These are phyloP conservation scores for Cyclura pinguis DNA, from an alignment of 2,797 vertebrate species.

Conservation along the genomic window DNA sequence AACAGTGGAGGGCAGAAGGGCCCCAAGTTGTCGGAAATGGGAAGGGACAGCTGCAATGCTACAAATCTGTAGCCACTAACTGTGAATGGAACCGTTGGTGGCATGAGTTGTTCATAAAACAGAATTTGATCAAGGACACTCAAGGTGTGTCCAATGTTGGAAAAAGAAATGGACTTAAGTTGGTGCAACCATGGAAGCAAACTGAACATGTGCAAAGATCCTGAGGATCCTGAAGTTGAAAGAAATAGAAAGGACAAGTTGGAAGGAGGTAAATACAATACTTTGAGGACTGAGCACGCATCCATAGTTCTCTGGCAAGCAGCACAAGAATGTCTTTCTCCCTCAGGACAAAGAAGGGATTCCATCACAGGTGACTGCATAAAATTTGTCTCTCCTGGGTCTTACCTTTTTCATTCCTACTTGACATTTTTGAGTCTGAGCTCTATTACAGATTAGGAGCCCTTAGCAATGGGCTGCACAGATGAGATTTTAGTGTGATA, in stretches of 20 bases:
- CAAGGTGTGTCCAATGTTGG: background rate
- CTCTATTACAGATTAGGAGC: slow-evolving; percentile 55
- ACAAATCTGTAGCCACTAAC: too few relatives aligned
- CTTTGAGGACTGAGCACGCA: background rate
- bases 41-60: background rate
- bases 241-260: slow-evolving; percentile 37
- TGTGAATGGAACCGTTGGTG: background rate
- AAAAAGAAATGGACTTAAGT: background rate
- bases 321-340: slow-evolving; percentile 4
- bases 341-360: background rate
- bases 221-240: background rate
- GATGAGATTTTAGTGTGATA: slow-evolving; percentile 62
- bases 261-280: background rate
- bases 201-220: background rate
- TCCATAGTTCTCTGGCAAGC: background rate
- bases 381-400: slow-evolving; percentile 43
- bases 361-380: background rate
- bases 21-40: background rate
- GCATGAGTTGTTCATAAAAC: background rate
- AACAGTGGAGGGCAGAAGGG: too few relatives aligned
- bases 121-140: too few relatives aligned
- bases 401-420: slow-evolving; percentile 56
- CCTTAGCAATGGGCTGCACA: slow-evolving; percentile 57
- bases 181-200: slow-evolving; percentile 23
- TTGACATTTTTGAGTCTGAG: slow-evolving; percentile 56